A percentile compares a stretch with the other conserved stretches of the same genome.
Conservation (phyloP, 2,797 vertebrate genomes). For the Semaprochilodus insignis region DNA sequence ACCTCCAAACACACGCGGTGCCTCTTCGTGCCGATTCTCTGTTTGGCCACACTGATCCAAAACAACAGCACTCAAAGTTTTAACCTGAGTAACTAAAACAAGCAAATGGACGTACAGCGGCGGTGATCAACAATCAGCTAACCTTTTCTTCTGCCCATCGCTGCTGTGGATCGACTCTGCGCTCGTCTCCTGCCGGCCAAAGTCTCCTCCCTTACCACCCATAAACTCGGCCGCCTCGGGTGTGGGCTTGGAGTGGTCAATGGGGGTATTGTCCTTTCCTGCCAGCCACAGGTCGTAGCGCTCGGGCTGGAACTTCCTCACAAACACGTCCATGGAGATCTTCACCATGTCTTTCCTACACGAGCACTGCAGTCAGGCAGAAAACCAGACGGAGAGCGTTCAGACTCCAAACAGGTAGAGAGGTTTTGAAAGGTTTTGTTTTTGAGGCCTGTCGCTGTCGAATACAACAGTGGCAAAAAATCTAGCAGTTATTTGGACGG, state of each 20-base stretch:
- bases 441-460: too few relatives aligned
- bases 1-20: constrained; percentile 94
- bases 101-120: too few relatives aligned
- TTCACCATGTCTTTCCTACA: constrained; percentile 99
- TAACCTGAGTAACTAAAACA: neutral
- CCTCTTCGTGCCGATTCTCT: constrained; percentile 95
- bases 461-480: too few relatives aligned
- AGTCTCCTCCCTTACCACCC: constrained; percentile 66
- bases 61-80: constrained; percentile 2
- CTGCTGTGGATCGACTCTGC: constrained; percentile 63
- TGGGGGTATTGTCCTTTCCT: constrained; percentile 84
- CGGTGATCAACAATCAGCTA: neutral
- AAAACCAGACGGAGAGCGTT: neutral
- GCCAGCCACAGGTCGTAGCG: constrained; percentile 93
- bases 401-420: neutral
- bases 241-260: constrained; percentile 90
- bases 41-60: constrained; percentile 79
- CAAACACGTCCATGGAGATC: constrained; percentile 99
- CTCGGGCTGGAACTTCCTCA: constrained; percentile 94
- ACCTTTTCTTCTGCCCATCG: constrained; percentile 80
- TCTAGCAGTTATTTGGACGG: too few relatives aligned
- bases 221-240: constrained; percentile 92
- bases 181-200: constrained; percentile 50
- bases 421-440: neutral
- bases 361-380: constrained; percentile 82